Evolutionary conservation across 2,113 vertebrate species (phyloP).

Genomic region (Anas platyrhynchos): DNA sequence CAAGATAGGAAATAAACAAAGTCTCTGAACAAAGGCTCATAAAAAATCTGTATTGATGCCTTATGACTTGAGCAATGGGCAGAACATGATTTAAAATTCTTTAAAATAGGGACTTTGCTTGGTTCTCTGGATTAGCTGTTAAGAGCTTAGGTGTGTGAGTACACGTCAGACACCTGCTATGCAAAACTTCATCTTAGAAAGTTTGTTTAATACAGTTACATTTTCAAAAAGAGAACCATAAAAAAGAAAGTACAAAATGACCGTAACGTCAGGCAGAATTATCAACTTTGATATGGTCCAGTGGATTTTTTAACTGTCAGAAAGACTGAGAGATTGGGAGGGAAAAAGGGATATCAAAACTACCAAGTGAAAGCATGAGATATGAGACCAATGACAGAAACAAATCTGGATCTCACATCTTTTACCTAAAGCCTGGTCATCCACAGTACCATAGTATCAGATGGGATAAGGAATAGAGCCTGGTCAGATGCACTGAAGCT

Average conservation of each 20-base stretch:
- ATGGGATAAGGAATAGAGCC: not conserved
- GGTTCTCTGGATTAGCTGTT: not conserved
- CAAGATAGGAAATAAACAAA: not conserved
- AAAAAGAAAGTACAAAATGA: not conserved
- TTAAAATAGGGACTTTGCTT: not conserved
- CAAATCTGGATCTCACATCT: not conserved
- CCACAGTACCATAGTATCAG: not conserved
- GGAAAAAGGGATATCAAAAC: not conserved
- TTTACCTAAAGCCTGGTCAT: not conserved
- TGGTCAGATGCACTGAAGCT: not conserved
- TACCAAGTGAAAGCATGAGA: not conserved
- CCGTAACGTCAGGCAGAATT: not conserved
- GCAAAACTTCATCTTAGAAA: not conserved
- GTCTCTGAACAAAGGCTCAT: not conserved
- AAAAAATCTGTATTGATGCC: not conserved
- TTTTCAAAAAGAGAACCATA: not conserved
- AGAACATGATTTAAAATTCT: not conserved
- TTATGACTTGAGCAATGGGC: not conserved
- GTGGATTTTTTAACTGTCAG: not conserved
- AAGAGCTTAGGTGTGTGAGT: not conserved
- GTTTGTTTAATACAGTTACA: not conserved
- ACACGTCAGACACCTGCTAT: not conserved
- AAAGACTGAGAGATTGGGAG: not conserved
- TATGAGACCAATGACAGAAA: not conserved
- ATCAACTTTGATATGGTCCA: not conserved